Evolutionary conservation across 2,113 vertebrate genomes (phyloP).

Genomic region (Labrus mixtus): DNA sequence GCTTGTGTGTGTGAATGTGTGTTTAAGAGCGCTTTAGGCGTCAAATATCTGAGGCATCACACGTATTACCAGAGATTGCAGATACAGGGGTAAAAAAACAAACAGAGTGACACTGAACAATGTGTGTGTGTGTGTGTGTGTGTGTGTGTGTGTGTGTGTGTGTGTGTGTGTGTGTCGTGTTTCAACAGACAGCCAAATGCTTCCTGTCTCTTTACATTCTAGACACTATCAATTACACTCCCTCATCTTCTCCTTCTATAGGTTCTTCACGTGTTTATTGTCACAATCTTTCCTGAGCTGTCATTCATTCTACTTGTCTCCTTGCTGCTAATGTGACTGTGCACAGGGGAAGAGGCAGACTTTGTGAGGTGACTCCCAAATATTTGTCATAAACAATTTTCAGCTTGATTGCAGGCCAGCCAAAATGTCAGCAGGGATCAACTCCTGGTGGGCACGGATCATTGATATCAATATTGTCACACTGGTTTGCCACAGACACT

Average conservation of each 20-base stretch:
- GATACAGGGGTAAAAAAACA: slow-evolving; percentile 1
- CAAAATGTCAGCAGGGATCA: slow-evolving; percentile 41
- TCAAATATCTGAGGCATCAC: slow-evolving; percentile 16
- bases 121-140: slow-evolving; percentile 16
- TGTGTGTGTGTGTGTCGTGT: background rate
- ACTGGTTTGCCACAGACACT: slow-evolving; percentile 35
- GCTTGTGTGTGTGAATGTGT: background rate
- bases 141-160: background rate
- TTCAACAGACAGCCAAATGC: slow-evolving; percentile 3
- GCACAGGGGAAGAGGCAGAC: slow-evolving; percentile 12
- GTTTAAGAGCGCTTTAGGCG: background rate
- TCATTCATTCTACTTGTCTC: background rate
- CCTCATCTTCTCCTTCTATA: slow-evolving; percentile 5
- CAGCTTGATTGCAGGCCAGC: background rate
- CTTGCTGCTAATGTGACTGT: slow-evolving; percentile 11
- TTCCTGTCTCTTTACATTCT: slow-evolving; percentile 35
- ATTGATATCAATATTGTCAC: slow-evolving; percentile 54
- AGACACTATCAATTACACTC: slow-evolving; percentile 12
- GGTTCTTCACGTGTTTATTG: background rate
- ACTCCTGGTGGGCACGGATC: slow-evolving; percentile 37
- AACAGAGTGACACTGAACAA: background rate
- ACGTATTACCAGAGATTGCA: slow-evolving; percentile 8
- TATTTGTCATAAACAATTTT: slow-evolving; percentile 53
- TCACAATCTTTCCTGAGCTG: slow-evolving; percentile 8
- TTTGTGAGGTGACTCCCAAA: slow-evolving; percentile 33